Percentiles rank a stretch among this genome's conserved stretches.
Evolutionary conservation across 2,888 invertebrate genomes (phyloP).

Genomic region (Lepas anatifera): DNA sequence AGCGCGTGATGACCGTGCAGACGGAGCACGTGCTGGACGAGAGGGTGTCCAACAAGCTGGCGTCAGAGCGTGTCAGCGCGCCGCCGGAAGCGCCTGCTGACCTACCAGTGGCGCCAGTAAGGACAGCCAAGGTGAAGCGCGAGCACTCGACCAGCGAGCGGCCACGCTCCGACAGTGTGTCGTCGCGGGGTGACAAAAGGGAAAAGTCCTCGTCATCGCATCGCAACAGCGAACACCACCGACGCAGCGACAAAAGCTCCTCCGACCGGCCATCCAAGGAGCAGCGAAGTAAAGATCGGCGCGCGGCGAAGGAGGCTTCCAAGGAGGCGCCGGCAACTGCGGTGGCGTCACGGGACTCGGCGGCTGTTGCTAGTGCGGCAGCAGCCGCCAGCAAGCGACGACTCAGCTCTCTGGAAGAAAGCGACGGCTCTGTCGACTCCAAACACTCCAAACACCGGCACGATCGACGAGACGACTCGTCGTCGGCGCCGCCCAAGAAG

Average conservation of each 20-base stretch:
- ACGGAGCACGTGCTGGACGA: not conserved
- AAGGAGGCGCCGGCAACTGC: not conserved
- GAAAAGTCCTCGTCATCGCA: not conserved
- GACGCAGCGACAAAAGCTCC: not conserved
- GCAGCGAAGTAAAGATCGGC: not conserved
- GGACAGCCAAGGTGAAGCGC: constrained; percentile 14
- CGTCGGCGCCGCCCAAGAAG: not conserved
- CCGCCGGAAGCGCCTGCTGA: not conserved
- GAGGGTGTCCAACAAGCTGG: too few relatives aligned
- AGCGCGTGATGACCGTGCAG: constrained; percentile 11
- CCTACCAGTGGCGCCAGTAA: not conserved
- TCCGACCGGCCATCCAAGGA: not conserved
- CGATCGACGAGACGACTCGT: constrained; percentile 1
- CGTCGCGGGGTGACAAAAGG: not conserved
- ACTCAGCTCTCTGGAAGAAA: constrained; percentile 13
- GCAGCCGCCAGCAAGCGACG: constrained; percentile 15
- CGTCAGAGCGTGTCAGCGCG: not conserved
- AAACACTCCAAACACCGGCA: not conserved
- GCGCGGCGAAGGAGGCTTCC: not conserved
- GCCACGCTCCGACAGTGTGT: constrained; percentile 15
- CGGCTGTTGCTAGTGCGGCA: not conserved
- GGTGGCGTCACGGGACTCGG: not conserved
- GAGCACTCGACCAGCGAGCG: constrained; percentile 7
- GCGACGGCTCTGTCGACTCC: constrained; percentile 7
- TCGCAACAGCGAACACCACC: not conserved